These are phyloP conservation scores for Dendrocincla fuliginosa DNA, from an alignment of 2,797 vertebrate species.

Conservation along the genomic window DNA sequence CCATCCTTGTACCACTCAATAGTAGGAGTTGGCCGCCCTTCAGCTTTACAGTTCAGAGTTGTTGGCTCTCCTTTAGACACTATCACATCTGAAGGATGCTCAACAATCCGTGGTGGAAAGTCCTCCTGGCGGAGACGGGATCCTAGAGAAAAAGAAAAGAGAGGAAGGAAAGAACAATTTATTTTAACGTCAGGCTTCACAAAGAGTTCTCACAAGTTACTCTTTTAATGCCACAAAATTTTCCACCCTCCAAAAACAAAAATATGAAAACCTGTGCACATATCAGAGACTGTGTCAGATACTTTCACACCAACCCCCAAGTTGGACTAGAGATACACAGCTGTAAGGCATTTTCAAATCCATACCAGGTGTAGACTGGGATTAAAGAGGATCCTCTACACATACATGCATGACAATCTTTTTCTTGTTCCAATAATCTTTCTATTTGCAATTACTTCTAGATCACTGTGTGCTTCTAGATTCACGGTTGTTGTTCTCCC, in stretches of 20 bases:
- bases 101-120: slow-evolving; percentile 93
- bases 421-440: background rate
- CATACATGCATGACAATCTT: rapidly evolving
- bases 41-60: slow-evolving; percentile 98
- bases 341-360: background rate
- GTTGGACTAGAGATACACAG: background rate
- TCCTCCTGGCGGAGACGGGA: slow-evolving; percentile 98
- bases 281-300: background rate
- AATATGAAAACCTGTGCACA: background rate
- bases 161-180: background rate
- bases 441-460: background rate
- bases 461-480: background rate
- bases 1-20: slow-evolving; percentile 99
- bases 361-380: background rate
- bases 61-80: slow-evolving; percentile 98
- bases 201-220: background rate
- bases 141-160: slow-evolving; percentile 77
- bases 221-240: background rate
- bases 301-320: background rate
- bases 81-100: slow-evolving; percentile 98
- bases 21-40: slow-evolving; percentile 92
- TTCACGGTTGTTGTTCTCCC: background rate
- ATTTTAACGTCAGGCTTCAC: background rate
- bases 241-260: background rate
- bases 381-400: background rate